Conservation (phyloP, 2,797 vertebrate species). For the Crocidura indochinensis region DNA sequence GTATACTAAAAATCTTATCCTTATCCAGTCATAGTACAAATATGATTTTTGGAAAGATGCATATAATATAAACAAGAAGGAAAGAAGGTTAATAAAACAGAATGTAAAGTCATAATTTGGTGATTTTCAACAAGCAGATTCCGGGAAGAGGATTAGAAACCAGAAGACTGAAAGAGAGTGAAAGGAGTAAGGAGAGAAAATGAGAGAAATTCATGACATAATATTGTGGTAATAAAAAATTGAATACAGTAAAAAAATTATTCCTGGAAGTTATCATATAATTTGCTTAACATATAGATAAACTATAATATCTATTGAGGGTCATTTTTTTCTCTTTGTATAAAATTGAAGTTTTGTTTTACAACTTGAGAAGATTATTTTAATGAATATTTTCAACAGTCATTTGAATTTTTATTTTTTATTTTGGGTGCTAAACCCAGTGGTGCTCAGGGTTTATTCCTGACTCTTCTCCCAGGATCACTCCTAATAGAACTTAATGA, state of each 20-base stretch:
- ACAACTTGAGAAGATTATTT: neutral
- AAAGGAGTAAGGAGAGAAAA: neutral
- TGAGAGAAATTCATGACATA: neutral
- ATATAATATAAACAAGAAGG: no score
- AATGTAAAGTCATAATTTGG: neutral
- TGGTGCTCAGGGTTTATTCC: no score
- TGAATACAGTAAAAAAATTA: neutral
- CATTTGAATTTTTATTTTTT: neutral
- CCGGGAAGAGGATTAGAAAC: neutral
- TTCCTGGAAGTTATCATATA: neutral
- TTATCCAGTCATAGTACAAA: no score
- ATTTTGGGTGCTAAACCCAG: no score
- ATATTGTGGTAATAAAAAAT: neutral
- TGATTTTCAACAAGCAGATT: neutral
- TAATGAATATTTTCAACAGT: neutral
- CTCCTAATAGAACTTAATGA: no score
- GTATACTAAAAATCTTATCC: no score
- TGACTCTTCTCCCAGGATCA: no score
- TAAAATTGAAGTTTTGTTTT: constrained; percentile 52
- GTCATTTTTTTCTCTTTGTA: neutral
- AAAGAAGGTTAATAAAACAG: neutral
- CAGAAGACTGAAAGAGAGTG: neutral
- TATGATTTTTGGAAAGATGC: no score
- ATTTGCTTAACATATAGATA: constrained; percentile 4
- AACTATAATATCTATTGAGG: neutral